A percentile compares a stretch with the other conserved stretches of the same genome.
Conservation (phyloP, 2,113 vertebrate genomes). For the Erpornis zantholeuca region DNA sequence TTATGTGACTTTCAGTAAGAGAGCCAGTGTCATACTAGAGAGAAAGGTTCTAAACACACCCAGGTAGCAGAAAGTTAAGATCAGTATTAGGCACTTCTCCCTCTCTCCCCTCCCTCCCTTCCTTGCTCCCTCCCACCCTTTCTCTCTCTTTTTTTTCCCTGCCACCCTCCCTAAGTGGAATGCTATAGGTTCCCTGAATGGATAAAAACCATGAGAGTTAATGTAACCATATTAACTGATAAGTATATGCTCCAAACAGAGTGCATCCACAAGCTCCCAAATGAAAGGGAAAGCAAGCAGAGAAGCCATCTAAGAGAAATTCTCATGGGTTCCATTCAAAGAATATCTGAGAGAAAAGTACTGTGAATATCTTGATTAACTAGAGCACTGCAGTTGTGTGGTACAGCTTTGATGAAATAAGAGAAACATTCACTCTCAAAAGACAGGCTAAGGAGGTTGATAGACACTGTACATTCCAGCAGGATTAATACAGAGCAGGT, state of each 20-base stretch:
- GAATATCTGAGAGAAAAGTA: background rate
- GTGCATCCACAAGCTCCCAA: background rate
- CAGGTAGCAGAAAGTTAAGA: background rate
- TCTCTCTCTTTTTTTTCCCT: background rate
- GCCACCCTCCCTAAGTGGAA: background rate
- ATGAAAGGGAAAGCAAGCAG: background rate
- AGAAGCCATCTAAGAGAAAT: background rate
- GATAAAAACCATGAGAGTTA: background rate
- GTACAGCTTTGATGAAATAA: background rate
- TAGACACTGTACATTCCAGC: background rate
- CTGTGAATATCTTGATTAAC: background rate
- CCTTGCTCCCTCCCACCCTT: too few species aligned
- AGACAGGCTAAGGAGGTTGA: background rate
- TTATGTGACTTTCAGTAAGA: background rate
- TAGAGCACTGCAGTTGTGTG: background rate
- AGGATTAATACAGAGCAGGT: background rate
- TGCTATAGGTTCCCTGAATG: background rate
- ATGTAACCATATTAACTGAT: background rate
- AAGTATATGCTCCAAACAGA: background rate
- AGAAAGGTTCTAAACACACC: background rate
- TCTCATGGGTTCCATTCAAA: background rate
- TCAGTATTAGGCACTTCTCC: background rate
- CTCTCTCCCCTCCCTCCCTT: background rate
- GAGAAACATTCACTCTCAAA: background rate
- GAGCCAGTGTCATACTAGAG: background rate